Base-by-base conservation (phyloP, 1,140 invertebrate genomes). In the Augochlora pura region DNA sequence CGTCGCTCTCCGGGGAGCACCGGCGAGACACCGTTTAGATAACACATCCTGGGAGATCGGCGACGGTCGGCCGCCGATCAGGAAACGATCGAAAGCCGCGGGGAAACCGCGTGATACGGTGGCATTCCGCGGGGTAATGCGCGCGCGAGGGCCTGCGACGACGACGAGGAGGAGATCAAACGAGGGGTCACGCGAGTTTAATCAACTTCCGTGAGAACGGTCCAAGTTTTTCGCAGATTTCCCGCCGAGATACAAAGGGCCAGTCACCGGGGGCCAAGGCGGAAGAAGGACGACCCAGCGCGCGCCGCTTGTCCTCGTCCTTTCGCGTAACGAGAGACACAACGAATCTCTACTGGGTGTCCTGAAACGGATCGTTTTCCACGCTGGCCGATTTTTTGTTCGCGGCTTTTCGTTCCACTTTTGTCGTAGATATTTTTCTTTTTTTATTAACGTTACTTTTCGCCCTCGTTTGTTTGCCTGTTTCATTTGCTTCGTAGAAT, bases 161-260 rank as follows among this genome's bases (percentile, higher is more conserved):
- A 14, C 18, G 2, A 9, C 6, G 21, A 9, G n/a, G 54, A 57
- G 54, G 21, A n/a, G 54, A 57, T n/a, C 21, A 57, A 57, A 57
- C n/a, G 54, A 57, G 54, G n/a, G 52, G 57, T 78, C 67, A 57
- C 76, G 68, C 60, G 39, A 71, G 68, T 78, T 72, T 71, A 71
- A 72, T 78, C 76, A 78, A 64, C 57, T 63, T 32, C 42, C 42
- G 23, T 54, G 60, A 32, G 76, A 72, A 63, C 49, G 68, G 27
- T 64, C 59, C 16, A 64, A 64, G 42, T 69, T 71, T 78, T 38
- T 42, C 42, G 0, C 38, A 78, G 76, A 72, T 62, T 78, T 62
- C 16, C 67, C n/a, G 60, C 12, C 16, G 42, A 27, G 49, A 64
- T 49, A 62, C 66, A 69, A 60, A 68, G 67, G 16, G 25, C 21